Percentiles rank a stretch among this genome's conserved stretches.
These are phyloP conservation scores for Acleris cristana DNA, from an alignment of 2,888 invertebrate species.

Conservation along the genomic window DNA sequence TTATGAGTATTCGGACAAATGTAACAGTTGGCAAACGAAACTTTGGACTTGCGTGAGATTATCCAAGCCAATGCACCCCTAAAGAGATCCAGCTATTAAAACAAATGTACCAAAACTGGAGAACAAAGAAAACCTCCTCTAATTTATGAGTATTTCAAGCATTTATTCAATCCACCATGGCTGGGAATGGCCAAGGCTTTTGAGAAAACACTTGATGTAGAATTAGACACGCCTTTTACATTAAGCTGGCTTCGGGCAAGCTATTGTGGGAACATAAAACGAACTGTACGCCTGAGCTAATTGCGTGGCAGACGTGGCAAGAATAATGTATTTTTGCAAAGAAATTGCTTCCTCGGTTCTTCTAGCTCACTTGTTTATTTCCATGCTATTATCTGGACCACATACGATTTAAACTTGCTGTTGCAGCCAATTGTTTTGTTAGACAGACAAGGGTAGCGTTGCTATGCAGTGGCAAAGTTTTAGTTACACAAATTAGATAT, in stretches of 20 bases:
- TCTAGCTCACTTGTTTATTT: slow-evolving; percentile 41
- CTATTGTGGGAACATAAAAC: slow-evolving; percentile 60
- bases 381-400: slow-evolving; percentile 41
- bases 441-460: too few relatives aligned
- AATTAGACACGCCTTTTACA: slow-evolving; percentile 67
- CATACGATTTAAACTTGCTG: slow-evolving; percentile 22
- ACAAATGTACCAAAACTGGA: neutral
- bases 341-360: slow-evolving; percentile 44
- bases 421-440: slow-evolving; percentile 7
- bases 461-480: too few relatives aligned
- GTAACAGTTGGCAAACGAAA: too few relatives aligned
- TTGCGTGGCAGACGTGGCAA: slow-evolving; percentile 63
- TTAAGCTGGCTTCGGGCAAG: slow-evolving; percentile 52
- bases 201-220: slow-evolving; percentile 60
- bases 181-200: slow-evolving; percentile 40
- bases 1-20: too few relatives aligned
- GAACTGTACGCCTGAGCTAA: slow-evolving; percentile 56
- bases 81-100: neutral
- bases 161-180: slow-evolving; percentile 37
- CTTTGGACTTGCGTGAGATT: too few relatives aligned
- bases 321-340: slow-evolving; percentile 58
- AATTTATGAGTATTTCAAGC: slow-evolving; percentile 36
- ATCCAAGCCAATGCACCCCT: too few relatives aligned
- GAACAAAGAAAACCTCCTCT: slow-evolving; percentile 24
- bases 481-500: neutral